phyloP scores from a whole-genome alignment of 2,888 invertebrate species.

The Torymus auratus region DNA sequence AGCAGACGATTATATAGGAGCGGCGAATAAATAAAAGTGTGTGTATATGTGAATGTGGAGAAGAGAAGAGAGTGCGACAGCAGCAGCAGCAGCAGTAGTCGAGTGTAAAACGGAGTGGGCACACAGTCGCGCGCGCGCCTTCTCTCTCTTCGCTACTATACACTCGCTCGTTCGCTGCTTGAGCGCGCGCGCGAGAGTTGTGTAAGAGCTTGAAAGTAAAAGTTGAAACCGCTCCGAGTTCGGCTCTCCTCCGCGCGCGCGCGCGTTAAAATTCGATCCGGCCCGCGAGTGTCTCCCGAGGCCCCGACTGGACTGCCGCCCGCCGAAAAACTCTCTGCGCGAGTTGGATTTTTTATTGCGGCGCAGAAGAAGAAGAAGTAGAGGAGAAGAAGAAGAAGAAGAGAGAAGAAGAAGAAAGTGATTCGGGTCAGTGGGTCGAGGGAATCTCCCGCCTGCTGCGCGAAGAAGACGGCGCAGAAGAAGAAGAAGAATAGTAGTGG shows the following conservation, averaged over 20 bases:
- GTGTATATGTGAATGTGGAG: no score
- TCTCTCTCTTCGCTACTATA: no score
- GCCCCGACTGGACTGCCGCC: conserved; percentile 6
- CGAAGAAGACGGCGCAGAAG: background rate
- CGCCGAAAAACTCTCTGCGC: conserved; percentile 34
- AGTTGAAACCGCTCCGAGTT: conserved; percentile 75
- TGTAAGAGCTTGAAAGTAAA: conserved; percentile 77
- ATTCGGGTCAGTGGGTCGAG: conserved; percentile 53
- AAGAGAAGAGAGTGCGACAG: no score
- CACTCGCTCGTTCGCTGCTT: conserved; percentile 3
- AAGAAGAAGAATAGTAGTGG: background rate
- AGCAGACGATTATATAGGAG: no score
- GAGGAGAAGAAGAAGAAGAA: no score
- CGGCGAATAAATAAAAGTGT: no score
- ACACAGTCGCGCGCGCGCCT: no score
- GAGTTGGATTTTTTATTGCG: background rate
- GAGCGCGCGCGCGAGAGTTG: conserved; percentile 63
- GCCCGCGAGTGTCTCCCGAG: conserved; percentile 48
- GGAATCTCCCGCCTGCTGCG: conserved; percentile 26
- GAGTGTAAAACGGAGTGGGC: no score
- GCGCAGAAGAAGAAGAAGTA: no score
- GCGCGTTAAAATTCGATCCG: conserved; percentile 74
- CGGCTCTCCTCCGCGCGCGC: conserved; percentile 65
- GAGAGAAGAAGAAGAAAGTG: conserved; percentile 21
- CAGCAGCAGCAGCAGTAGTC: no score